Conservation (phyloP, 1,140 invertebrate species). For the Triops cancriformis region DNA sequence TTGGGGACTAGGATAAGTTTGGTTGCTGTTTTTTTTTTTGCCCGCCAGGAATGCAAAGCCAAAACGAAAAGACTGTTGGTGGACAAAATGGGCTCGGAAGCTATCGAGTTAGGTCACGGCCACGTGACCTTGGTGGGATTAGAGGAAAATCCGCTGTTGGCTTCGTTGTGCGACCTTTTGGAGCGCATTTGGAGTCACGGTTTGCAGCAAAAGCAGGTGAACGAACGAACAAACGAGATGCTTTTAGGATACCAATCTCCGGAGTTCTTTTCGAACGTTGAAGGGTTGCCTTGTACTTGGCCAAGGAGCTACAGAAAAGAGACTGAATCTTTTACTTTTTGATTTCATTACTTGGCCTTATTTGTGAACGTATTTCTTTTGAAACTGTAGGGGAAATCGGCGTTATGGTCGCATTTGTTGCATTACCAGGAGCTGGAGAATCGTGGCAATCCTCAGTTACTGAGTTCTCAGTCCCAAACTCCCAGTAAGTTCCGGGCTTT, state of each 20-base stretch:
- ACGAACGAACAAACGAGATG: too few species aligned
- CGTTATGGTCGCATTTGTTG: conserved; percentile 84
- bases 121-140: conserved; percentile 47
- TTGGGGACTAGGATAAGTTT: too few species aligned
- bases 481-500: conserved; percentile 54
- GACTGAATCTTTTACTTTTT: too few species aligned
- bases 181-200: conserved; percentile 98
- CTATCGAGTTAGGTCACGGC: conserved; percentile 64
- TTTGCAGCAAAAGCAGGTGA: conserved; percentile 78
- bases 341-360: too few species aligned
- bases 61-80: conserved; percentile 97
- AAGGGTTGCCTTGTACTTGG: too few species aligned
- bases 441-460: conserved; percentile 58
- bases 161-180: conserved; percentile 90
- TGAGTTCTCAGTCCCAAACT: conserved; percentile 68
- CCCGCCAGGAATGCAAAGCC: conserved; percentile 24
- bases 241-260: too few species aligned
- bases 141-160: conserved; percentile 96
- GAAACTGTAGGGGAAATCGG: conserved; percentile 66
- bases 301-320: too few species aligned
- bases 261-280: too few species aligned
- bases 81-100: conserved; percentile 95
- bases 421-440: conserved; percentile 84
- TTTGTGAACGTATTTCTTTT: conserved; percentile 4
- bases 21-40: conserved; percentile 27